Conservation (phyloP, 2,113 vertebrate species). For the Cheilinus undulatus region DNA sequence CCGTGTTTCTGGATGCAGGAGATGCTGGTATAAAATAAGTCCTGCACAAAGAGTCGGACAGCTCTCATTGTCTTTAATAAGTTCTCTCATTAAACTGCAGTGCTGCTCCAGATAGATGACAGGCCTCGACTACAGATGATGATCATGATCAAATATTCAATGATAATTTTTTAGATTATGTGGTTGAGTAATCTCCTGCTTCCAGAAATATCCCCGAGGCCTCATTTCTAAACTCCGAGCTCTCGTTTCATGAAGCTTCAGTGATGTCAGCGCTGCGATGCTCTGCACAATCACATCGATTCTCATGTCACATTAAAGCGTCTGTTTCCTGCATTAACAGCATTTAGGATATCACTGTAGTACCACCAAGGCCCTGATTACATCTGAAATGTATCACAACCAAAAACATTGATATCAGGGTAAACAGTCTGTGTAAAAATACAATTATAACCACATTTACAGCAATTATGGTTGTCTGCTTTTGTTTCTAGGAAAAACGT, state of each 20-base stretch:
- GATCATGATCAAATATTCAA: slow-evolving; percentile 46
- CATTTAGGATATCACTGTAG: neutral
- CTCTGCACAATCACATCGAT: slow-evolving; percentile 2
- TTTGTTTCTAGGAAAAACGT: too few species aligned
- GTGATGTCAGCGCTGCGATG: slow-evolving; percentile 16
- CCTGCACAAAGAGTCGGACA: neutral
- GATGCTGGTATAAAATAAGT: neutral
- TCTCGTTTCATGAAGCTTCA: neutral
- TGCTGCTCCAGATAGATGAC: slow-evolving; percentile 17
- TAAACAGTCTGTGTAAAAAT: neutral
- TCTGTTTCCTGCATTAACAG: neutral
- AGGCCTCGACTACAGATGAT: neutral
- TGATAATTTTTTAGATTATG: slow-evolving; percentile 2
- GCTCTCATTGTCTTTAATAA: neutral
- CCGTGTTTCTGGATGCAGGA: too few species aligned
- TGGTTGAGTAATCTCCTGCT: slow-evolving; percentile 37
- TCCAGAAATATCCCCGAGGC: slow-evolving; percentile 33
- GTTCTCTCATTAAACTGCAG: slow-evolving; percentile 9
- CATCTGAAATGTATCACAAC: neutral
- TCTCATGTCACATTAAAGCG: neutral
- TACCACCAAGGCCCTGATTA: neutral
- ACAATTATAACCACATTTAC: too few species aligned
- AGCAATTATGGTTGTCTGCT: too few species aligned
- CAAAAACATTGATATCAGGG: neutral
- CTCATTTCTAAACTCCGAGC: neutral